Conservation (phyloP, 1,140 invertebrate species). For the Platyscapa corneri region DNA sequence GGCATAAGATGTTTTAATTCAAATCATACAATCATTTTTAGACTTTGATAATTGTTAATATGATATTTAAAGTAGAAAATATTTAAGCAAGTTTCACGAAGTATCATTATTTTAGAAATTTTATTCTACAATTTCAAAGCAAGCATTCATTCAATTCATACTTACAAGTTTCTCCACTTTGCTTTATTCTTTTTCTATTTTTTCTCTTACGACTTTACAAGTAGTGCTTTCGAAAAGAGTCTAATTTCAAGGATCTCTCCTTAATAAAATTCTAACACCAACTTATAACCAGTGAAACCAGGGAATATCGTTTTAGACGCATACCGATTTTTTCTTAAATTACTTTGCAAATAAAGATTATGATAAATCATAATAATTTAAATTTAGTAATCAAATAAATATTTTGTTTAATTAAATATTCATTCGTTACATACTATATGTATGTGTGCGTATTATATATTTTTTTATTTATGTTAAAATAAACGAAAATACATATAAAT, state of each 20-base stretch:
- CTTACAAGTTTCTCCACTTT: slow-evolving; percentile 14
- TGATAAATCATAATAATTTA: background rate
- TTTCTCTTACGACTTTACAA: background rate
- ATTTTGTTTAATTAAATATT: background rate
- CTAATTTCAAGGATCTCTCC: slow-evolving; percentile 26
- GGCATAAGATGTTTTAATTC: too few relatives aligned
- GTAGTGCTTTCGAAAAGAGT: slow-evolving; percentile 22
- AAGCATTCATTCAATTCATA: background rate
- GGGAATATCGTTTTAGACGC: background rate
- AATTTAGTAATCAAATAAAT: background rate
- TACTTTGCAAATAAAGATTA: background rate
- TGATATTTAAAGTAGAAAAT: too few relatives aligned
- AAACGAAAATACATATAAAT: background rate
- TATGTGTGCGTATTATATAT: too few relatives aligned
- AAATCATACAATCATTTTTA: too few relatives aligned
- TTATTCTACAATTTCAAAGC: background rate
- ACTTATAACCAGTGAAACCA: slow-evolving; percentile 25
- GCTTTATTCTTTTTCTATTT: background rate
- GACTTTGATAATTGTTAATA: too few relatives aligned
- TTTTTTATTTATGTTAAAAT: background rate
- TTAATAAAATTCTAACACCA: slow-evolving; percentile 5
- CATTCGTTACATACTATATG: background rate
- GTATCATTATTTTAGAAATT: background rate
- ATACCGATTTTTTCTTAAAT: slow-evolving; percentile 14
- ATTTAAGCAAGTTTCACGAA: background rate